A percentile compares a stretch with the other conserved stretches of the same genome.
phyloP scores from a whole-genome alignment of 2,113 vertebrate genomes.

The Spea multiplicata region DNA sequence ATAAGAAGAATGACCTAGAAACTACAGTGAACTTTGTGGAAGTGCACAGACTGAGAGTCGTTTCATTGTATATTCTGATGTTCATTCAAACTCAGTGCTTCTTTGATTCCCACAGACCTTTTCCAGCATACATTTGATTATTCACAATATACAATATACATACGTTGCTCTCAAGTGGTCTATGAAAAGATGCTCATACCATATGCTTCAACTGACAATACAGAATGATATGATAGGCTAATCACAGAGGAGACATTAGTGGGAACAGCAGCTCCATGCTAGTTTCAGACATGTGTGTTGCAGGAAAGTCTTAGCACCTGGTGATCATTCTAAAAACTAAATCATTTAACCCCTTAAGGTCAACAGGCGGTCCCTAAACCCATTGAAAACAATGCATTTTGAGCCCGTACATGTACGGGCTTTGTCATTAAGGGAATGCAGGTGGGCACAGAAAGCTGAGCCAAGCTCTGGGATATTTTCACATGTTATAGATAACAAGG shows the following conservation, averaged over 20 bases:
- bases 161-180: constrained; percentile 30
- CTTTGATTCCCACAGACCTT: neutral
- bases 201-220: constrained; percentile 30
- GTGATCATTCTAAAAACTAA: constrained; percentile 10
- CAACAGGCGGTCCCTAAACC: too few species aligned
- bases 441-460: too few species aligned
- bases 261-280: constrained; percentile 17
- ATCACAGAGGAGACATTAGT: constrained; percentile 37
- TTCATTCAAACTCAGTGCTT: neutral
- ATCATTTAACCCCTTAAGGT: too few species aligned
- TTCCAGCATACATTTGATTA: constrained; percentile 4
- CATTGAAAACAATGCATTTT: too few species aligned
- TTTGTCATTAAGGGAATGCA: too few species aligned
- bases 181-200: constrained; percentile 14
- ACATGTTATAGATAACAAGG: too few species aligned
- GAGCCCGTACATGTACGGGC: too few species aligned
- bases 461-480: too few species aligned
- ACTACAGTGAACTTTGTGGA: too few species aligned
- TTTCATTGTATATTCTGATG: neutral
- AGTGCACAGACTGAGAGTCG: too few species aligned
- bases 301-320: constrained; percentile 29
- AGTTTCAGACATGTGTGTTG: constrained; percentile 2
- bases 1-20: too few species aligned
- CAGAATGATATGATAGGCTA: constrained; percentile 26
- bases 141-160: constrained; percentile 12